Evolutionary conservation across 2,113 vertebrate species (phyloP), one percentile per base, ranked within the genome.

Genomic region (Salvelinus sp.): DNA sequence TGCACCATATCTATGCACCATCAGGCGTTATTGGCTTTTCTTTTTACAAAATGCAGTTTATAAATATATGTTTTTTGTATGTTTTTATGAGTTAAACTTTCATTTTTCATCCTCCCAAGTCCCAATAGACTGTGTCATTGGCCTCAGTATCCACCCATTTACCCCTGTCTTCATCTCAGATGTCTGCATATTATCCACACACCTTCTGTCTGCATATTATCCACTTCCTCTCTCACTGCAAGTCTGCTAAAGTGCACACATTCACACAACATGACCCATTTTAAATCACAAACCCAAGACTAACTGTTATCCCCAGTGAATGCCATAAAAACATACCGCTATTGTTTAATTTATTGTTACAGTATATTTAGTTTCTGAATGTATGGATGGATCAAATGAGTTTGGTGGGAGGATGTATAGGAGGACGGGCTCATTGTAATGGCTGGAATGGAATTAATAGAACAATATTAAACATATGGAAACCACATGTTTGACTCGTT

Each of bases 31-130:
- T 28, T 57, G 47, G 27, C 30, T 3, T 69, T 48, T 69, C 22
- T 57, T 6, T 58, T 57, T 18, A 57, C 16, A 38, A 72, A 72
- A 72, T 72, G 70, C 54, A 57, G 25, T 27, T 28, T 62, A 38
- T 72, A 20, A 38, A 72, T 72, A 72, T 38, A 72, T 33, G 5
- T 62, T 16, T 25, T 25, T 25, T 25, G 25, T 1, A 25, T 25
- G 0, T 57, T 72, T 70, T 70, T 20, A 62, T 30, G 70, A 5
- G 57, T 72, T 62, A 72, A 60, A 25, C 70, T 60, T 72, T 72
- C 4, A 72, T 72, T 72, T 72, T 2, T 38, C 50, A 58, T 25
- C 25, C 6, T 28, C 28, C 66, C 23, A 13, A 38, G 18, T 69
- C 67, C 25, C 9, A 23, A 38, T 47, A 44, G 67, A 33, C 30